These are phyloP conservation scores for Drosophila fungiperda DNA, from an alignment of 2,888 invertebrate species.

Conservation along the genomic window DNA sequence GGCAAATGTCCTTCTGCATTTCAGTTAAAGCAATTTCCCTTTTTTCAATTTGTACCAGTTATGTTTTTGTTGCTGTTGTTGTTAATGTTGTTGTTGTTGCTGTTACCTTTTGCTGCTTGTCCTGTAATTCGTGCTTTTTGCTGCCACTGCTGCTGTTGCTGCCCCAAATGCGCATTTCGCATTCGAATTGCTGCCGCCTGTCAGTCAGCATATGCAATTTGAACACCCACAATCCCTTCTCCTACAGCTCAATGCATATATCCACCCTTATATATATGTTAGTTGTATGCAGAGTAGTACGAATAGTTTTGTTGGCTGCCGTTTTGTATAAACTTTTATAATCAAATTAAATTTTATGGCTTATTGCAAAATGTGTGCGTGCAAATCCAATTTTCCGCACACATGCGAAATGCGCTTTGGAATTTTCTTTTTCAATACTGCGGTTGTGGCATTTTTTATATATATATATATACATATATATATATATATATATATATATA, in stretches of 20 bases:
- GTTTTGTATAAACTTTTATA: slow-evolving; percentile 77
- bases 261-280: neutral
- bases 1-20: slow-evolving; percentile 67
- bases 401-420: slow-evolving; percentile 25
- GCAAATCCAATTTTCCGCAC: slow-evolving; percentile 75
- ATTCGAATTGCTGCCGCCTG: slow-evolving; percentile 67
- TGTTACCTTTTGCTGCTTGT: slow-evolving; percentile 39
- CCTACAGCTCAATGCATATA: slow-evolving; percentile 1
- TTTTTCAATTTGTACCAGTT: slow-evolving; percentile 59
- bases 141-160: slow-evolving; percentile 26
- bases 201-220: slow-evolving; percentile 73
- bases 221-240: slow-evolving; percentile 5
- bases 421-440: slow-evolving; percentile 28
- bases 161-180: slow-evolving; percentile 61
- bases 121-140: slow-evolving; percentile 41
- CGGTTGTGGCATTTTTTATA: neutral
- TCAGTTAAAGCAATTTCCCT: slow-evolving; percentile 65
- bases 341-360: slow-evolving; percentile 80
- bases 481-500: neutral
- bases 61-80: slow-evolving; percentile 26
- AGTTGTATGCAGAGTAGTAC: slow-evolving; percentile 18
- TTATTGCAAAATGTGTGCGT: slow-evolving; percentile 76
- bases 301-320: slow-evolving; percentile 30
- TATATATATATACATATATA: neutral
- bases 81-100: slow-evolving; percentile 17